Evolutionary conservation across 2,113 vertebrate species (phyloP).

Genomic region (Hippocampus guttulatus): DNA sequence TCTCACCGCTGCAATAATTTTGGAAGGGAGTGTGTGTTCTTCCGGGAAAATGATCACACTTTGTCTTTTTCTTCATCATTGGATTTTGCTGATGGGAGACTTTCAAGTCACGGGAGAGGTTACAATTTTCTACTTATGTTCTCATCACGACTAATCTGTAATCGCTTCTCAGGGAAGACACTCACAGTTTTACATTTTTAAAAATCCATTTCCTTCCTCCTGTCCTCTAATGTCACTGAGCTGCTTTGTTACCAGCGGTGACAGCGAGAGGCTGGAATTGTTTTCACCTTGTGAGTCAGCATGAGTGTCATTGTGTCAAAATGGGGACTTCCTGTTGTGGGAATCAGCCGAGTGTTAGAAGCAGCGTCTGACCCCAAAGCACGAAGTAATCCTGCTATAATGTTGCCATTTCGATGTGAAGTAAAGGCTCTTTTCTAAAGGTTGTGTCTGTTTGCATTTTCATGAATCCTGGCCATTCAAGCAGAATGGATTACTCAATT

Average conservation of each 20-base stretch:
- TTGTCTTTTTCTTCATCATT: not conserved
- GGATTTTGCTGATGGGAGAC: not conserved
- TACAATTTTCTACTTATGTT: not conserved
- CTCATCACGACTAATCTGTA: not conserved
- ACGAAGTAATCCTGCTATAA: not conserved
- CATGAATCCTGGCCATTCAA: not conserved
- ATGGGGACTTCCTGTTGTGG: not conserved
- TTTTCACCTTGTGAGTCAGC: conserved; percentile 4
- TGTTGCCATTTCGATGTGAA: not conserved
- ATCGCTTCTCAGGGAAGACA: not conserved
- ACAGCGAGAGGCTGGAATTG: conserved; percentile 1
- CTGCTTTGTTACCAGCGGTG: not conserved
- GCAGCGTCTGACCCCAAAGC: not conserved
- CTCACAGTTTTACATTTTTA: not conserved
- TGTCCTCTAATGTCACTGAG: not conserved
- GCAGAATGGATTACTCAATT: not conserved
- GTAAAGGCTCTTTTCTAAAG: not conserved
- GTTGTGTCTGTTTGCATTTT: not conserved
- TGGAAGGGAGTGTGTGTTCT: not conserved
- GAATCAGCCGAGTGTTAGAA: not conserved
- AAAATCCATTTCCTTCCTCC: not conserved
- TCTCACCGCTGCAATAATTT: not conserved
- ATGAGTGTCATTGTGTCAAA: not conserved
- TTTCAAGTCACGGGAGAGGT: not conserved
- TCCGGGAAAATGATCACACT: not conserved